Evolutionary conservation across 2,888 invertebrate genomes (phyloP).

Genomic region (Drosophila kambysellisi): DNA sequence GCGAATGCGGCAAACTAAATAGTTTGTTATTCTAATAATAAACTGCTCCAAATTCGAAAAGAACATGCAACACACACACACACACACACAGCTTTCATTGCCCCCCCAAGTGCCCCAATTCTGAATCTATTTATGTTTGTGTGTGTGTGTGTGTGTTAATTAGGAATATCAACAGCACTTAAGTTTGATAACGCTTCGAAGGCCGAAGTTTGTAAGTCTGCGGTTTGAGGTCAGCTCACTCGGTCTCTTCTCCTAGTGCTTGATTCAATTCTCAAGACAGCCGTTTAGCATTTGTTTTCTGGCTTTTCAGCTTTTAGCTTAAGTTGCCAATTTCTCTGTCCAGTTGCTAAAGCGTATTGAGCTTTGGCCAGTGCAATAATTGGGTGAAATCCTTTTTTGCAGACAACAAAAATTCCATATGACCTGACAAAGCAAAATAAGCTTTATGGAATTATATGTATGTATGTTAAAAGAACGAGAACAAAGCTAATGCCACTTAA

Average conservation of each 20-base stretch:
- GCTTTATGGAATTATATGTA: not conserved
- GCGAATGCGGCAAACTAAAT: constrained; percentile 24
- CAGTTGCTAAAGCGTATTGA: constrained; percentile 17
- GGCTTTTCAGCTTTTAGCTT: constrained; percentile 26
- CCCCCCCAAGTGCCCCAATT: constrained; percentile 34
- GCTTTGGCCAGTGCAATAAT: not conserved
- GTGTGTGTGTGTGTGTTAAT: constrained; percentile 62
- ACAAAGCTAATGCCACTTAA: not conserved
- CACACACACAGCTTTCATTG: constrained; percentile 61
- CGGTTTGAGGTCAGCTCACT: constrained; percentile 18
- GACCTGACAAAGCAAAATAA: not conserved
- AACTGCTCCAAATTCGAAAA: constrained; percentile 53
- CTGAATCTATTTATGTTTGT: not conserved
- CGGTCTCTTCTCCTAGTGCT: constrained; percentile 15
- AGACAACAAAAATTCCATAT: not conserved
- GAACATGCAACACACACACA: constrained; percentile 14
- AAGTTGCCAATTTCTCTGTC: constrained; percentile 11
- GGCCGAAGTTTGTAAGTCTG: constrained; percentile 55
- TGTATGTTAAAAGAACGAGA: not conserved
- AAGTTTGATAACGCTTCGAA: constrained; percentile 66
- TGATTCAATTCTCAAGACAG: constrained; percentile 54
- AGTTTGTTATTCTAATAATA: constrained; percentile 56
- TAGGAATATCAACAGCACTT: constrained; percentile 76
- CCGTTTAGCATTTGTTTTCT: constrained; percentile 45
- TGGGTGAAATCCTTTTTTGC: not conserved